Conservation (phyloP, 2,113 vertebrate species). For the Sphyrna mokarran region DNA sequence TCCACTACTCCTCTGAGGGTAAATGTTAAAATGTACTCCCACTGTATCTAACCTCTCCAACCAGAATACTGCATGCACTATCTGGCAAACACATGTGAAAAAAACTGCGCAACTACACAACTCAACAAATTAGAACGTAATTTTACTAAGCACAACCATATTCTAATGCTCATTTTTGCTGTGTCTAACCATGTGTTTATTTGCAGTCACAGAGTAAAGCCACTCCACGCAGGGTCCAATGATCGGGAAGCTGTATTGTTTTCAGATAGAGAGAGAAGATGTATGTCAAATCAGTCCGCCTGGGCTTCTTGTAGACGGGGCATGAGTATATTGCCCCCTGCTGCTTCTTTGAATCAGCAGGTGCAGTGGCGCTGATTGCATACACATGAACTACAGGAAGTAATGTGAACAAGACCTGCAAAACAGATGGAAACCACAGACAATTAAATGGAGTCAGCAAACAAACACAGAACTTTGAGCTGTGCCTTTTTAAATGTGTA, state of each 20-base stretch:
- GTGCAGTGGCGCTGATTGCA: slow-evolving; percentile 54
- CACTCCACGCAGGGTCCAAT: slow-evolving; percentile 68
- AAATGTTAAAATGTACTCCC: background rate
- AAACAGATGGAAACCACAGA: background rate
- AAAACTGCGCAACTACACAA: background rate
- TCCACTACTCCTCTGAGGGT: background rate
- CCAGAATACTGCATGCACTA: background rate
- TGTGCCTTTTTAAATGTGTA: background rate
- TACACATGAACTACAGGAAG: slow-evolving; percentile 74
- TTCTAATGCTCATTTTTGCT: background rate
- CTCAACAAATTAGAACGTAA: background rate
- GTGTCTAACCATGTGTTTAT: slow-evolving; percentile 43
- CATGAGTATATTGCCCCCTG: slow-evolving; percentile 56
- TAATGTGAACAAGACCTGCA: slow-evolving; percentile 68
- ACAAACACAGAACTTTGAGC: background rate
- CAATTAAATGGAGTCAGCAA: background rate
- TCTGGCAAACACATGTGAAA: background rate
- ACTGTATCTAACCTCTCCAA: background rate
- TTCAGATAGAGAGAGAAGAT: slow-evolving; percentile 63
- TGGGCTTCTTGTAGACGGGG: slow-evolving; percentile 72
- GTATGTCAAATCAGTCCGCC: slow-evolving; percentile 68
- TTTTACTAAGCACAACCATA: slow-evolving; percentile 9
- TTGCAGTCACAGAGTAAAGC: slow-evolving; percentile 70
- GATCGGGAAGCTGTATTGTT: slow-evolving; percentile 58
- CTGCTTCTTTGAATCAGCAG: slow-evolving; percentile 48